Evolutionary conservation across 2,888 invertebrate genomes (phyloP).

Genomic region (Pterostichus niger): DNA sequence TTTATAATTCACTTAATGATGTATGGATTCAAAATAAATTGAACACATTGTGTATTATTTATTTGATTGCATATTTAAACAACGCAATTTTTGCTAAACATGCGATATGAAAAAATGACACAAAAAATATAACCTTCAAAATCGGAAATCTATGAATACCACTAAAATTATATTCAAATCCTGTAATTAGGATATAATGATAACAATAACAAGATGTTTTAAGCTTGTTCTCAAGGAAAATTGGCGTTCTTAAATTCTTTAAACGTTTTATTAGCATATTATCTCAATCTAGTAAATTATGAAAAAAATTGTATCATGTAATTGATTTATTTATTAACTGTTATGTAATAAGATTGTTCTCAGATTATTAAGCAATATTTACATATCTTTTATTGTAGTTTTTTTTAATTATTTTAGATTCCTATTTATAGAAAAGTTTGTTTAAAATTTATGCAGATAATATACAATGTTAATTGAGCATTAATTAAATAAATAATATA

Average conservation of each 20-base stretch:
- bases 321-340: background rate
- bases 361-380: background rate
- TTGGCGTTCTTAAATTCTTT: background rate
- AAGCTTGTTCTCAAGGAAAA: background rate
- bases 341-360: background rate
- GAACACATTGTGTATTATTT: background rate
- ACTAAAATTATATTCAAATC: background rate
- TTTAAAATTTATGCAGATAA: background rate
- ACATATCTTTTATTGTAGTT: background rate
- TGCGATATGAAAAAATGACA: background rate
- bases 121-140: background rate
- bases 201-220: background rate
- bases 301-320: background rate
- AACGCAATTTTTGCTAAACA: background rate
- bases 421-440: no score
- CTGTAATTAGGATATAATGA: constrained; percentile 2
- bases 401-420: background rate
- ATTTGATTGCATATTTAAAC: background rate
- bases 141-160: background rate
- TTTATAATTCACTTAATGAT: background rate
- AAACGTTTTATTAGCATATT: constrained; percentile 3
- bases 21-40: background rate
- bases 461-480: no score
- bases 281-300: background rate
- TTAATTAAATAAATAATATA: no score